phyloP scores from a whole-genome alignment of 2,888 invertebrate genomes.

The Amphiduros pacificus region DNA sequence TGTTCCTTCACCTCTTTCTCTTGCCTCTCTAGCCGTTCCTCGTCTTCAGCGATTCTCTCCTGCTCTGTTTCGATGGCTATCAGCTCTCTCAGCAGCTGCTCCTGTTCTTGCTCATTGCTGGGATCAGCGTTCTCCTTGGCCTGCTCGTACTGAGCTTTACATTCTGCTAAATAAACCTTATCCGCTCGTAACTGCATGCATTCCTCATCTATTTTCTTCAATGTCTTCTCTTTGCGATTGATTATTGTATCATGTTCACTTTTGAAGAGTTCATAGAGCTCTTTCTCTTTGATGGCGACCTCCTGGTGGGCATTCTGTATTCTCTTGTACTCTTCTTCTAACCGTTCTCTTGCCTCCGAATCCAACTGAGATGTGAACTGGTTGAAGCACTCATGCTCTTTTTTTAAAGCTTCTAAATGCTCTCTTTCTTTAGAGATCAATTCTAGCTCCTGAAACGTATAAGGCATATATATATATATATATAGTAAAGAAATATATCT shows the following conservation, averaged over 20 bases:
- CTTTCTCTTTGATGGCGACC: constrained; percentile 20
- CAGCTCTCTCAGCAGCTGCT: constrained; percentile 9
- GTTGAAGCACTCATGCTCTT: constrained; percentile 15
- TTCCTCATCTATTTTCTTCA: constrained; percentile 35
- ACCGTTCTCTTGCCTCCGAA: constrained; percentile 33
- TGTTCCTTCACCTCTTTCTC: not conserved
- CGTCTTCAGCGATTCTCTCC: constrained; percentile 13
- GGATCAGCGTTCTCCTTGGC: not conserved
- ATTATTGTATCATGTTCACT: constrained; percentile 2
- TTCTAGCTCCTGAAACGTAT: constrained; percentile 13
- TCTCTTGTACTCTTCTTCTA: constrained; percentile 11
- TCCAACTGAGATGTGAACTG: constrained; percentile 33
- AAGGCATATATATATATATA: too few species aligned
- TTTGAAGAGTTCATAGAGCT: constrained; percentile 12
- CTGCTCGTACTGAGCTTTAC: not conserved
- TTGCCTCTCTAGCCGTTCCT: constrained; percentile 3
- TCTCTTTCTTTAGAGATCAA: constrained; percentile 6
- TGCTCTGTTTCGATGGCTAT: constrained; percentile 17
- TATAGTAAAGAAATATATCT: too few species aligned
- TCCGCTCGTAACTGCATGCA: constrained; percentile 2
- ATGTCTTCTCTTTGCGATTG: constrained; percentile 2
- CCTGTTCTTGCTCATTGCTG: constrained; percentile 3
- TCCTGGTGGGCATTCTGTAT: constrained; percentile 33
- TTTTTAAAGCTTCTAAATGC: constrained; percentile 13
- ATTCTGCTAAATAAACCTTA: constrained; percentile 13